Percentiles rank a stretch among this genome's conserved stretches.
Evolutionary conservation across 2,888 invertebrate species (phyloP).

Genomic region (Phasia obesa): DNA sequence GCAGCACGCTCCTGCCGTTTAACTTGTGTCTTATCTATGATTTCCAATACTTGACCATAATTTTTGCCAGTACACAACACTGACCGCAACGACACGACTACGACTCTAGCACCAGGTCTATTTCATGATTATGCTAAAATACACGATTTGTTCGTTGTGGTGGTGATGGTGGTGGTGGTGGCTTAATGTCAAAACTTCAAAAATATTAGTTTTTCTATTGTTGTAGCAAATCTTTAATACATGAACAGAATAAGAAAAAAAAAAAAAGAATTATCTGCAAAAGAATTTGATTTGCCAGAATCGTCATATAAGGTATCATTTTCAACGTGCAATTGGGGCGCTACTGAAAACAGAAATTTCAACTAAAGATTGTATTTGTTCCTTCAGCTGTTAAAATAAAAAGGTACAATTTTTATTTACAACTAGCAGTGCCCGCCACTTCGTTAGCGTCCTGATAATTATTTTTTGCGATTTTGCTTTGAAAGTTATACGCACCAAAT

Average conservation of each 20-base stretch:
- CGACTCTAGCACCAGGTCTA: constrained; percentile 57
- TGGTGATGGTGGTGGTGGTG: constrained; percentile 1
- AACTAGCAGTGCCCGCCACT: too few relatives aligned
- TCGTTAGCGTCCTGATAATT: too few relatives aligned
- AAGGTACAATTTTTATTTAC: too few relatives aligned
- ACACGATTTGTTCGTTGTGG: constrained; percentile 28
- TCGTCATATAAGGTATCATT: constrained; percentile 15
- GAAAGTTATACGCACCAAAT: too few relatives aligned
- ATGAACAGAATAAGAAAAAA: constrained; percentile 15
- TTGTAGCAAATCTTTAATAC: constrained; percentile 51
- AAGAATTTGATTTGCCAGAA: constrained; percentile 37
- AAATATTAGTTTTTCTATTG: constrained; percentile 41
- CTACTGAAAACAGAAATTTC: background rate
- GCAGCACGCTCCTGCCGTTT: constrained; percentile 20
- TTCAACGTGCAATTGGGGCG: background rate
- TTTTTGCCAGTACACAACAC: constrained; percentile 17
- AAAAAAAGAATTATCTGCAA: constrained; percentile 14
- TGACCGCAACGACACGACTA: constrained; percentile 60
- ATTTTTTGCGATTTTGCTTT: too few relatives aligned
- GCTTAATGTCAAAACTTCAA: constrained; percentile 35
- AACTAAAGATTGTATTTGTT: background rate
- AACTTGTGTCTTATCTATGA: constrained; percentile 14
- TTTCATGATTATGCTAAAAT: constrained; percentile 42
- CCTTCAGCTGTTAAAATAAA: too few relatives aligned
- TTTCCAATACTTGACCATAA: constrained; percentile 59